Percentiles rank a stretch among this genome's conserved stretches.
These are phyloP conservation scores for Ceratitis capitata DNA, from an alignment of 1,140 invertebrate species.

Conservation along the genomic window DNA sequence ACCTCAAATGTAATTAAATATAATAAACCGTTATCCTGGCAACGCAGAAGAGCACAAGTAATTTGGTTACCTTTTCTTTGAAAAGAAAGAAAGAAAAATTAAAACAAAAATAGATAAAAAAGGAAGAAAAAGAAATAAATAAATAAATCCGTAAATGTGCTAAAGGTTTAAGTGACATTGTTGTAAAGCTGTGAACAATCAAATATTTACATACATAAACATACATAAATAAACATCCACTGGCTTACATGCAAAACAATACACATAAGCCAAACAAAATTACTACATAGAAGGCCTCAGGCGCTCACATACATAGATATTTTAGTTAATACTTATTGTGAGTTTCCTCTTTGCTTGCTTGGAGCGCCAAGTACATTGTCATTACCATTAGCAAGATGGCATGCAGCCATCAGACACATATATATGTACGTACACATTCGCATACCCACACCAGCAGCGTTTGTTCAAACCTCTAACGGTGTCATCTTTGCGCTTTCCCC, in stretches of 20 bases:
- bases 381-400: background rate
- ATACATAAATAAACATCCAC: background rate
- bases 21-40: background rate
- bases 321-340: background rate
- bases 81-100: background rate
- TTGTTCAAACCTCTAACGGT: background rate
- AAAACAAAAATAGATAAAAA: background rate
- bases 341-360: background rate
- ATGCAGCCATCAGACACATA: background rate
- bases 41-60: background rate
- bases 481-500: background rate
- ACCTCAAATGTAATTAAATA: constrained; percentile 6
- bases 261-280: too few relatives aligned
- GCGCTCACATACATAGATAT: background rate
- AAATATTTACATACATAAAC: background rate
- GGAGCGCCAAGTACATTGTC: background rate
- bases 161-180: background rate
- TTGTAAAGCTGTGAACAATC: background rate
- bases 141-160: background rate
- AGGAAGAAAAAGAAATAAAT: background rate
- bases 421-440: background rate
- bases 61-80: background rate
- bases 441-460: background rate
- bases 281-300: too few relatives aligned
- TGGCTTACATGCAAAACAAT: too few relatives aligned